Evolutionary conservation across 92 coral and sea anemone species (phyloP).

Genomic region (Epizoanthus fatuus): DNA sequence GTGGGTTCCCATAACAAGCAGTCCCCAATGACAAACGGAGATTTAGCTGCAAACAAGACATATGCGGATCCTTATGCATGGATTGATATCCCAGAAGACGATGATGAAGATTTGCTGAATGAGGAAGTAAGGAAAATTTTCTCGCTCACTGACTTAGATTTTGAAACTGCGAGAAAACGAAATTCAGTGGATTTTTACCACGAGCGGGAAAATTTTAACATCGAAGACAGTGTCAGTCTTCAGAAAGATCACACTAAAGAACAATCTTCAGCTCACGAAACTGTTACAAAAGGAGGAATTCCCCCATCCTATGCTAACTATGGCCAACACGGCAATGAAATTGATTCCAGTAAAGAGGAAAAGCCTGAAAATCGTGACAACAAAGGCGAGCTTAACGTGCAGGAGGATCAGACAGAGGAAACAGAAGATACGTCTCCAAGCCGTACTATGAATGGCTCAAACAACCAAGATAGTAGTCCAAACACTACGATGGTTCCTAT

Average conservation of each 20-base stretch:
- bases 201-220: neutral
- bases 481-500: neutral
- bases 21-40: neutral
- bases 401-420: too few relatives aligned
- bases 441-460: too few relatives aligned
- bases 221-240: neutral
- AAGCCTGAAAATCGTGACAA: too few relatives aligned
- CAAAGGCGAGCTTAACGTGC: too few relatives aligned
- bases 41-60: neutral
- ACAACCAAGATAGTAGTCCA: too few relatives aligned
- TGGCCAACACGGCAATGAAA: too few relatives aligned
- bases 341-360: too few relatives aligned
- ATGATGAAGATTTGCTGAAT: neutral
- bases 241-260: neutral
- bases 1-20: neutral
- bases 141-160: neutral
- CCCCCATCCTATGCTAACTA: too few relatives aligned
- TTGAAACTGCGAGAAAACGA: conserved; percentile 9
- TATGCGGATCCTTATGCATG: conserved; percentile 2
- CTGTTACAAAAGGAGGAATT: too few relatives aligned
- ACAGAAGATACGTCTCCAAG: too few relatives aligned
- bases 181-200: neutral
- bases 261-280: neutral
- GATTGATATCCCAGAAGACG: neutral
- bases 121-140: conserved; percentile 30